Percentiles rank a stretch among this genome's conserved stretches.
Conservation (phyloP, 2,797 vertebrate species). For the Crax fasciolata region DNA sequence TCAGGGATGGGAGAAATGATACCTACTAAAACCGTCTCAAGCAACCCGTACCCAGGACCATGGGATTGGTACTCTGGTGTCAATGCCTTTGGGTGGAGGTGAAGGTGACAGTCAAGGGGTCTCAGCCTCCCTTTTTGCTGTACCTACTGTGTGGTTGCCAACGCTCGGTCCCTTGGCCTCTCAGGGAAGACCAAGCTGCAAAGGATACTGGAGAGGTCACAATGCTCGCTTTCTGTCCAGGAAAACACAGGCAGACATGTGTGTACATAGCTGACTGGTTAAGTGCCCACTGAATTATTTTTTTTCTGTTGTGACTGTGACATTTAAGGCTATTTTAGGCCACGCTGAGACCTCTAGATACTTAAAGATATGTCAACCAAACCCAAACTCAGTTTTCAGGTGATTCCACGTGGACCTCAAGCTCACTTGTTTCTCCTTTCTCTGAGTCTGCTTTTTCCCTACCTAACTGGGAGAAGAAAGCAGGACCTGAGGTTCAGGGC, state of each 20-base stretch:
- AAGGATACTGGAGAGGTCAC: neutral
- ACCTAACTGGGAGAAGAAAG: neutral
- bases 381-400: neutral
- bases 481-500: neutral
- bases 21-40: neutral
- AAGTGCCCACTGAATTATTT: neutral
- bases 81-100: neutral
- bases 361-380: neutral
- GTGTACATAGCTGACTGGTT: neutral
- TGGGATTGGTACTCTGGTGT: neutral
- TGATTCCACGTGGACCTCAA: neutral
- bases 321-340: neutral
- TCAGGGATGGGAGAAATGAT: neutral
- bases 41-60: neutral
- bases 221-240: neutral
- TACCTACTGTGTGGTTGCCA: neutral
- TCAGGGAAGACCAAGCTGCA: neutral
- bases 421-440: neutral
- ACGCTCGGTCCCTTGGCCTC: neutral
- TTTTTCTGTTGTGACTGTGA: neutral
- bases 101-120: neutral
- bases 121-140: neutral
- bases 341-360: neutral
- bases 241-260: neutral
- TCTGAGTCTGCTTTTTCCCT: neutral